Percentiles rank a stretch among this genome's conserved stretches.
Conservation (phyloP, 2,797 vertebrate species). For the Ambastaia sidthimunki region DNA sequence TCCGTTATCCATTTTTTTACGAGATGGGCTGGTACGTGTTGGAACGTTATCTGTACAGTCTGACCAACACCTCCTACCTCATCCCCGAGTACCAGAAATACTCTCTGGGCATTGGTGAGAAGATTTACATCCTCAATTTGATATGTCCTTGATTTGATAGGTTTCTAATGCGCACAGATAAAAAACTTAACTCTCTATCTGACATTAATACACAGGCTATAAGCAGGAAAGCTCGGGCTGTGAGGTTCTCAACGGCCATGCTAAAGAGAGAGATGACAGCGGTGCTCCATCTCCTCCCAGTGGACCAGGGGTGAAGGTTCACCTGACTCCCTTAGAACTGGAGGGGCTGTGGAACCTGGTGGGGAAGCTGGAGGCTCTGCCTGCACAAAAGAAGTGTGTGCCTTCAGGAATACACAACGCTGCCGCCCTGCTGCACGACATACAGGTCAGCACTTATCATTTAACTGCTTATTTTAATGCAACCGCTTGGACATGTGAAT, state of each 20-base stretch:
- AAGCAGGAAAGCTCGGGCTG: constrained; percentile 72
- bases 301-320: constrained; percentile 64
- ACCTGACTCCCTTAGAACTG: constrained; percentile 90
- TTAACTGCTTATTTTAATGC: not conserved
- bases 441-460: constrained; percentile 80
- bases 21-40: constrained; percentile 99
- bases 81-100: constrained; percentile 96
- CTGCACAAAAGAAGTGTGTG: constrained; percentile 93
- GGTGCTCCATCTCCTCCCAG: constrained; percentile 55
- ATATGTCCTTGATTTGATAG: too few species aligned
- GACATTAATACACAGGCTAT: constrained; percentile 76
- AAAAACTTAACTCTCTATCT: not conserved
- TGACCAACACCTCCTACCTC: constrained; percentile 91
- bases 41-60: constrained; percentile 93
- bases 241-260: constrained; percentile 63
- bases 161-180: not conserved
- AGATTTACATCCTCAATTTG: constrained; percentile 5
- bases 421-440: constrained; percentile 87
- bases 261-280: constrained; percentile 63
- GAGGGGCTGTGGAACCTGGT: constrained; percentile 93
- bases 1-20: constrained; percentile 95
- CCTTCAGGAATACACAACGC: constrained; percentile 95
- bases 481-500: not conserved
- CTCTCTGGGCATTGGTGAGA: constrained; percentile 90
- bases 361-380: constrained; percentile 91